Base-by-base conservation (phyloP, 2,888 invertebrate genomes). In the Eupithecia exiguata region DNA sequence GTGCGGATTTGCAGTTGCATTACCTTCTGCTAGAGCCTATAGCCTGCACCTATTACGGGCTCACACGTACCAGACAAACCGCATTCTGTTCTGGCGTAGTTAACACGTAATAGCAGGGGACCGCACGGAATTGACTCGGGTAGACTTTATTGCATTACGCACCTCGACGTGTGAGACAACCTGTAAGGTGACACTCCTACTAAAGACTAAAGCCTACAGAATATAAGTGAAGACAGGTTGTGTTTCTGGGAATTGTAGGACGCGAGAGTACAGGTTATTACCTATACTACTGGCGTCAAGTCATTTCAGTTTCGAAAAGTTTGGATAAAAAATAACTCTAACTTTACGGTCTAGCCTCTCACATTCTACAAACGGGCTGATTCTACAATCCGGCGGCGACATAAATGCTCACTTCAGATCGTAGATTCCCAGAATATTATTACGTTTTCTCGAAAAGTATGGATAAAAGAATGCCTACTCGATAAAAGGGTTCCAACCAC, bases 131-230 rank as follows among this genome's bases (percentile, higher is more conserved):
- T 76, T 70, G 78, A 75, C 77, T 78, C 61, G 71, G 74, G 66
- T 68, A 68, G 74, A 68, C 70, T 76, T 79, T 76, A 79, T 79
- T 78, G 78, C 75, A 79, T 79, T 79, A 77, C 77, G 77, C 75
- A 77, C 75, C 72, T 69, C 65, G 62, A 63, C 68, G 63, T 71
- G 65, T 30, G 63, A 12, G 58, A 46, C 49, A 49, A 49, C 21
- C 35, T 9, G 18, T 62, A 25, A 58, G 53, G 53, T 25, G 21
- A 25, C 53, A 35, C 62, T 62, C 6, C 62, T 62, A 4, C 30
- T 30, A n/a, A n/a, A n/a, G n/a, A 30, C 18, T 21, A 62, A 62
- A 62, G 62, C 62, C 35, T 62, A 49, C n/a, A 53, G 21, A 21
- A 53, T 53, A 21, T 10, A 0, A 9, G 53, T 53, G 12, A 21